Evolutionary conservation across 2,113 vertebrate species (phyloP).

Genomic region (Megalops atlanticus): DNA sequence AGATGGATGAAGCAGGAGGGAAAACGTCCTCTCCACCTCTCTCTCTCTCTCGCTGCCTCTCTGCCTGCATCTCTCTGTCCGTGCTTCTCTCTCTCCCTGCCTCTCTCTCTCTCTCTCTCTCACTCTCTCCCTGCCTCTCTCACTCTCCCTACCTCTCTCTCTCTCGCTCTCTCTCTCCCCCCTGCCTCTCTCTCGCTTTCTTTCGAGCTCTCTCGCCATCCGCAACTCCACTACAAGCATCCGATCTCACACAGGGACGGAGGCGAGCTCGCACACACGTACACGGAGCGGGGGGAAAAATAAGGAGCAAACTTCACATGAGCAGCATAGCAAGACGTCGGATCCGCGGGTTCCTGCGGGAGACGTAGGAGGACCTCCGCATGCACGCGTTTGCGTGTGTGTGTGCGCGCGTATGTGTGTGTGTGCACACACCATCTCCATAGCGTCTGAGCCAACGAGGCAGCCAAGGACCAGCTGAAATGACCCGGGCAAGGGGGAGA

Average conservation of each 20-base stretch:
- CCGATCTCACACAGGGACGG: slow-evolving; percentile 23
- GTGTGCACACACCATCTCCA: slow-evolving; percentile 31
- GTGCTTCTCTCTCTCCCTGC: slow-evolving; percentile 23
- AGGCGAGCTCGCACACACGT: slow-evolving; percentile 30
- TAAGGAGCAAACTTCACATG: slow-evolving; percentile 12
- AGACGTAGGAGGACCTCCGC: slow-evolving; percentile 65
- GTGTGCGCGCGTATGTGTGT: slow-evolving; percentile 43
- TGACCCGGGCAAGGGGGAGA: slow-evolving; percentile 66
- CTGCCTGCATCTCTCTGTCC: slow-evolving; percentile 20
- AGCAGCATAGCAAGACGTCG: not conserved
- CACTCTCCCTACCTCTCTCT: slow-evolving; percentile 17
- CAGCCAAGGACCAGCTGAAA: slow-evolving; percentile 65
- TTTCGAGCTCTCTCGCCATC: slow-evolving; percentile 20
- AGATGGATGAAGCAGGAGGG: slow-evolving; percentile 43
- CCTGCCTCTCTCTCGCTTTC: not conserved
- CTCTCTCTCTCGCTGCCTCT: slow-evolving; percentile 22
- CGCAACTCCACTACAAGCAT: slow-evolving; percentile 39
- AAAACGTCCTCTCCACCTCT: slow-evolving; percentile 30
- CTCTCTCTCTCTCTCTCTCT: slow-evolving; percentile 25
- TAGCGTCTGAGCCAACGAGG: slow-evolving; percentile 47
- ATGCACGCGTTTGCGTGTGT: slow-evolving; percentile 45
- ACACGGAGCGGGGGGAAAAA: slow-evolving; percentile 12
- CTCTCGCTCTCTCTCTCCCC: slow-evolving; percentile 12
- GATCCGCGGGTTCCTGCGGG: slow-evolving; percentile 58
- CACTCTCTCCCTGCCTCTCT: slow-evolving; percentile 26